A percentile compares a stretch with the other conserved stretches of the same genome.
Conservation (phyloP, 2,888 invertebrate species). For the Mythimna albipuncta region DNA sequence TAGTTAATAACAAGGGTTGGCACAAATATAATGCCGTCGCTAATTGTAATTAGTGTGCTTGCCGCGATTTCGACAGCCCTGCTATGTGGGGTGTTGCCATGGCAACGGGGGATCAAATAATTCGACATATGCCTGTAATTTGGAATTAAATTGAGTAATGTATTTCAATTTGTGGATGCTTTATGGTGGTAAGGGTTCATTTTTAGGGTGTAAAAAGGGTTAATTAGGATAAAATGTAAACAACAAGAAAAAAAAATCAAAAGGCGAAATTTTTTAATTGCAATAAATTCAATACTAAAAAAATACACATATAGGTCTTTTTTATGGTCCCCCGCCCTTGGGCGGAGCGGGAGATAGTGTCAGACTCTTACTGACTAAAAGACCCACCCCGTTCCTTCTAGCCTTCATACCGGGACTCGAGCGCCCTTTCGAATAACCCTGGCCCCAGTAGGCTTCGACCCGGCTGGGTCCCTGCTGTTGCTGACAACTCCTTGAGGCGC, state of each 20-base stretch:
- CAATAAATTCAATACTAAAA: not conserved
- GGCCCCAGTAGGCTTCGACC: too few species aligned
- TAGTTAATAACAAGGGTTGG: constrained; percentile 64
- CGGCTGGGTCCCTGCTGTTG: too few species aligned
- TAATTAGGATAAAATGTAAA: constrained; percentile 9
- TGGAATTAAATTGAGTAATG: constrained; percentile 48
- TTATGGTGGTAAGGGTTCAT: constrained; percentile 12
- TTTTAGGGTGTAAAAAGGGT: constrained; percentile 23
- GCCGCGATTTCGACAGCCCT: constrained; percentile 61
- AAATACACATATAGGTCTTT: too few species aligned
- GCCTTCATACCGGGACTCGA: too few species aligned
- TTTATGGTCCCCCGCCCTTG: too few species aligned
- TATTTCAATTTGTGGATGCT: constrained; percentile 39
- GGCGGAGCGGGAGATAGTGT: too few species aligned
- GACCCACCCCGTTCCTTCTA: too few species aligned
- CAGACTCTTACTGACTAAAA: too few species aligned
- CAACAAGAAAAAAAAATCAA: not conserved
- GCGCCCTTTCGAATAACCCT: too few species aligned
- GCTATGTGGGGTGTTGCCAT: constrained; percentile 56
- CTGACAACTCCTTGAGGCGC: too few species aligned
- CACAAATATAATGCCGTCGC: constrained; percentile 59
- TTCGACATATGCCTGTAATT: constrained; percentile 64
- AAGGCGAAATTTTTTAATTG: constrained; percentile 6
- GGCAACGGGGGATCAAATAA: constrained; percentile 59
- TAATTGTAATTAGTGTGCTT: constrained; percentile 64